Evolutionary conservation across 2,888 invertebrate species (phyloP).

Genomic region (Malacosoma neustria): DNA sequence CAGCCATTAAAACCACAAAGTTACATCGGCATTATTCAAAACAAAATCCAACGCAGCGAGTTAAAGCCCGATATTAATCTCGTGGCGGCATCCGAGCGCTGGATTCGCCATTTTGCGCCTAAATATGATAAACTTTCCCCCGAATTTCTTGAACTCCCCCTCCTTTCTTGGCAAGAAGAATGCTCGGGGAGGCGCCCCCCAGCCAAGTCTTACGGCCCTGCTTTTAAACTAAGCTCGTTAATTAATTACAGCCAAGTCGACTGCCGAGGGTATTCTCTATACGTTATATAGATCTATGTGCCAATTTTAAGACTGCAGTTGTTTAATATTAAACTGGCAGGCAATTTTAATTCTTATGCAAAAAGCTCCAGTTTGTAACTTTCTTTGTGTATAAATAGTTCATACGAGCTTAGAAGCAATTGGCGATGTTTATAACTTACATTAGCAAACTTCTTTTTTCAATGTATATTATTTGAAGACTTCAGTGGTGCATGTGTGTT

Average conservation of each 20-base stretch:
- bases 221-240: constrained; percentile 77
- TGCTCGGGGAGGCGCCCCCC: constrained; percentile 41
- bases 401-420: too few species aligned
- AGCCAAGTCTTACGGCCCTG: constrained; percentile 72
- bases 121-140: constrained; percentile 76
- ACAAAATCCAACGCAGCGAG: constrained; percentile 67
- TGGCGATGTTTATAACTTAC: too few species aligned
- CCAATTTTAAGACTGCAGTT: constrained; percentile 60
- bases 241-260: constrained; percentile 75
- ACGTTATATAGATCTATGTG: constrained; percentile 66
- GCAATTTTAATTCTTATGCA: neutral
- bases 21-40: constrained; percentile 59
- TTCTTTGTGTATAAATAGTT: too few species aligned
- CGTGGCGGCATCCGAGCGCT: constrained; percentile 63
- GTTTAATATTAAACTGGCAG: constrained; percentile 12
- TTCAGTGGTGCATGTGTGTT: too few species aligned
- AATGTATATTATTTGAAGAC: too few species aligned
- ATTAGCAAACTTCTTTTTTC: too few species aligned
- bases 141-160: constrained; percentile 63
- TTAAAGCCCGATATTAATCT: constrained; percentile 74
- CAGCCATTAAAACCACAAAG: constrained; percentile 16
- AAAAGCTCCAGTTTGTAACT: too few species aligned
- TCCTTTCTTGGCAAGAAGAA: constrained; percentile 46
- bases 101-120: constrained; percentile 75
- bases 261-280: constrained; percentile 46